These are phyloP conservation scores for Neomicropteryx cornuta DNA, from an alignment of 1,140 invertebrate genomes.

Conservation along the genomic window DNA sequence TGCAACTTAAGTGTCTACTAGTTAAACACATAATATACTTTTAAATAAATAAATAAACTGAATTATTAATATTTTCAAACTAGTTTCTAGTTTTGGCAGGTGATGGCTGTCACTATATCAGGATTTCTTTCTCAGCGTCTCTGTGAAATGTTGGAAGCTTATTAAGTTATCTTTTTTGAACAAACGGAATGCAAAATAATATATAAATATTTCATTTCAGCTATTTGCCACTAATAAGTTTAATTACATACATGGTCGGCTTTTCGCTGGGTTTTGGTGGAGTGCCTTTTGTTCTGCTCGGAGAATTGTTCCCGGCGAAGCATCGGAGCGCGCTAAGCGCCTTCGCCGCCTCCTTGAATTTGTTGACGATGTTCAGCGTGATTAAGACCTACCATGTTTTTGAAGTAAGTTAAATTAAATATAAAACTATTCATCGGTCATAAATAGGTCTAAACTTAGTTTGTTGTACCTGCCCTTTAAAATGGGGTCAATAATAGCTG, in stretches of 20 bases:
- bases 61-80: no score
- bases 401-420: conserved; percentile 21
- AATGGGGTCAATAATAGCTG: no score
- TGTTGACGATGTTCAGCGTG: conserved; percentile 70
- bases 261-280: conserved; percentile 74
- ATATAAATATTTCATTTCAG: conserved; percentile 27
- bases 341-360: conserved; percentile 65
- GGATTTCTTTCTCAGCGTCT: no score
- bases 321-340: conserved; percentile 65
- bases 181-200: no score
- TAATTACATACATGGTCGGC: conserved; percentile 65
- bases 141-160: no score
- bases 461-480: conserved; percentile 8
- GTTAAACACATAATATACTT: no score
- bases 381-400: conserved; percentile 52
- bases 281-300: conserved; percentile 67
- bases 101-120: no score
- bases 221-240: conserved; percentile 60
- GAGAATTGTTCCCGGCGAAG: conserved; percentile 62
- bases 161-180: conserved; percentile 6
- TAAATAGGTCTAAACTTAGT: conserved; percentile 1
- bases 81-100: no score
- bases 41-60: no score
- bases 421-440: neutral
- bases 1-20: no score